Evolutionary conservation across 2,888 invertebrate species (phyloP), one percentile per base, ranked within the genome.

Genomic region (Microplitis deprimator): DNA sequence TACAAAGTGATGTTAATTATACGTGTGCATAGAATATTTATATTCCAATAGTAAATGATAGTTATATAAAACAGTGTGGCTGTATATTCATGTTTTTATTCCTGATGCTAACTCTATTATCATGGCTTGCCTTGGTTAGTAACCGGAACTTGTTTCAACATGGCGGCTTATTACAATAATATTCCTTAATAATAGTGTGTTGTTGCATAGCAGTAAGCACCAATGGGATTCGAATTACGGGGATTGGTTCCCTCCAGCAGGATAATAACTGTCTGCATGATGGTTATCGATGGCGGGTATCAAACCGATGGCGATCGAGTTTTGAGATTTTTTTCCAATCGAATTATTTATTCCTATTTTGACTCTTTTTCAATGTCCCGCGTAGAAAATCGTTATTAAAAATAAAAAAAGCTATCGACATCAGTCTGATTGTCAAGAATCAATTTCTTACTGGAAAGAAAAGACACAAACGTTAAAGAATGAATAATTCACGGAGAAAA

Each of bases 131-230:
- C 39, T 73, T 64, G 72, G 61, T 17, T 64, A 41, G 40, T 64
- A 68, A 40, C 68, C 76, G 73, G 73, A 64, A 68, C 72, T 68
- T 29, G 72, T 20, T 67, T 68, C 38, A 71, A 68, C 73, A 73
- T 68, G 62, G 76, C 68, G 83, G 84, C 83, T 85, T 85, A 87
- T 88, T 87, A 88, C 88, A 86, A 87, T 88, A 88, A 89, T 89
- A 87, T 84, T 81, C 84, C 85, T 85, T 89, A 89, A 89, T 89
- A 89, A 89, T 84, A 89, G 86, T 86, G 88, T 84, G 83, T 79
- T 77, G 72, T 39, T 74, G 78, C 80, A 77, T 78, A 79, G 81
- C 81, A 81, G 75, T 77, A 67, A 65, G 71, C 71, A 77, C 77
- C 81, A 79, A 76, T 79, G 79, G 62, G 72, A 74, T 79, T 74